Percentiles rank a stretch among this genome's conserved stretches.
Conservation (phyloP, 1,140 invertebrate species). For the Scaptodrosophila lebanonensis region DNA sequence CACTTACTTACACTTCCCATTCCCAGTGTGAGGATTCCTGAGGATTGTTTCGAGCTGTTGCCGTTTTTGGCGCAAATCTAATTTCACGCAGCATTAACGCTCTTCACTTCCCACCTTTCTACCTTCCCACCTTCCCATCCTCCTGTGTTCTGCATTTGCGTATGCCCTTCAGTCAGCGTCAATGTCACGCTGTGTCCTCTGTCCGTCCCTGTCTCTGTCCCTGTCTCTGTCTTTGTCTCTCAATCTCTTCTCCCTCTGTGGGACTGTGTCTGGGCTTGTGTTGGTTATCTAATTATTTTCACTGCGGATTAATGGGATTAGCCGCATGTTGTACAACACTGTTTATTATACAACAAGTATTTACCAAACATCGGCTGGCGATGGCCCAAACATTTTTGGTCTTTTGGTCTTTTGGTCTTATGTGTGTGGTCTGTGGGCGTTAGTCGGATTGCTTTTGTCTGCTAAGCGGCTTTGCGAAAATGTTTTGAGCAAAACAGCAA, state of each 20-base stretch:
- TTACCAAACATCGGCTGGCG: too few species aligned
- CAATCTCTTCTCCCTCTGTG: neutral
- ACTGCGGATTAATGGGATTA: slow-evolving; percentile 76
- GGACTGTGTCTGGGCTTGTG: slow-evolving; percentile 45
- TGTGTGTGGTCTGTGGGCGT: slow-evolving; percentile 36
- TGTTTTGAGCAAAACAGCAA: neutral
- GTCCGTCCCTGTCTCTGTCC: neutral
- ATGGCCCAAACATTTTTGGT: too few species aligned
- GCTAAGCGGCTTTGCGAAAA: slow-evolving; percentile 35
- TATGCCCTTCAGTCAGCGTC: neutral
- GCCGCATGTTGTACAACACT: slow-evolving; percentile 64
- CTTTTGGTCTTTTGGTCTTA: slow-evolving; percentile 16
- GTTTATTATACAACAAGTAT: slow-evolving; percentile 73
- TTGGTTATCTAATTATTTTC: slow-evolving; percentile 75
- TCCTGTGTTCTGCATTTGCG: neutral
- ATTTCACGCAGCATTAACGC: slow-evolving; percentile 77
- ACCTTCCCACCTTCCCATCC: slow-evolving; percentile 5
- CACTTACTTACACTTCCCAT: slow-evolving; percentile 27
- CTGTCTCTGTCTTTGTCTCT: slow-evolving; percentile 1
- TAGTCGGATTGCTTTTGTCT: slow-evolving; percentile 18
- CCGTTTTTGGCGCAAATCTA: slow-evolving; percentile 72
- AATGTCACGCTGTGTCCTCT: slow-evolving; percentile 43
- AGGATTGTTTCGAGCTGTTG: slow-evolving; percentile 14
- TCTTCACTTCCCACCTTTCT: slow-evolving; percentile 62
- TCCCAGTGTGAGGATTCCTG: neutral